These are phyloP conservation scores for Hylaeus volcanicus DNA, from an alignment of 1,140 invertebrate species.

Conservation along the genomic window DNA sequence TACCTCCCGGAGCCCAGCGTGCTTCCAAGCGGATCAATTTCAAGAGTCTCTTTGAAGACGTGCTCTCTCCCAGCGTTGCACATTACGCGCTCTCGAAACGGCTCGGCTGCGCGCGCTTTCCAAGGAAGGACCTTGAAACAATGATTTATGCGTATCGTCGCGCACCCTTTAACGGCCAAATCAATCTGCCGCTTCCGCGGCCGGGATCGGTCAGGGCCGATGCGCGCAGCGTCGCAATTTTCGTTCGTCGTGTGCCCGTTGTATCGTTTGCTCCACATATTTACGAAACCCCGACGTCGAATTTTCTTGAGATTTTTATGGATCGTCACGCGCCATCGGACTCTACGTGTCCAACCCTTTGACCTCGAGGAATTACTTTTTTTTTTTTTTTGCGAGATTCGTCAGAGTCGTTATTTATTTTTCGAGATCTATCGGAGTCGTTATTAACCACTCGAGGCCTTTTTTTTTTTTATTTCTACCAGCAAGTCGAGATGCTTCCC, in stretches of 20 bases:
- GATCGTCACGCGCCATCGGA: too few species aligned
- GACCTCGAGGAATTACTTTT: too few species aligned
- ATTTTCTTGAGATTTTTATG: too few species aligned
- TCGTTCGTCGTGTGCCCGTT: not conserved
- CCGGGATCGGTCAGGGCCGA: constrained; percentile 41
- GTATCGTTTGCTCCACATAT: constrained; percentile 1
- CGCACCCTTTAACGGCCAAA: constrained; percentile 54
- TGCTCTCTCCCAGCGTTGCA: not conserved
- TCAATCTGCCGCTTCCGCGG: constrained; percentile 59
- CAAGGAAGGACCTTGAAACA: constrained; percentile 60
- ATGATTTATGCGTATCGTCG: constrained; percentile 48
- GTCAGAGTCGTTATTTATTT: too few species aligned
- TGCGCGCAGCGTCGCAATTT: constrained; percentile 12
- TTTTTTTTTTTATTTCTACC: too few species aligned
- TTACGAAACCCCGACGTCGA: not conserved
- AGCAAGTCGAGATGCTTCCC: too few species aligned
- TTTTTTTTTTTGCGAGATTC: too few species aligned
- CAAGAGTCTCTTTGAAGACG: constrained; percentile 12
- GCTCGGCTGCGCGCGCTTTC: not conserved
- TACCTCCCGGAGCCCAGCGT: not conserved
- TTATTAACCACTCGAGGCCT: too few species aligned
- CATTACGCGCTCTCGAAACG: not conserved
- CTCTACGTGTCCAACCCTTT: too few species aligned
- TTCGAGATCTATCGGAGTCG: too few species aligned
- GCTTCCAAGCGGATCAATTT: constrained; percentile 17